Conservation (phyloP, 1,140 invertebrate genomes). For the Scylla paramamosain region DNA sequence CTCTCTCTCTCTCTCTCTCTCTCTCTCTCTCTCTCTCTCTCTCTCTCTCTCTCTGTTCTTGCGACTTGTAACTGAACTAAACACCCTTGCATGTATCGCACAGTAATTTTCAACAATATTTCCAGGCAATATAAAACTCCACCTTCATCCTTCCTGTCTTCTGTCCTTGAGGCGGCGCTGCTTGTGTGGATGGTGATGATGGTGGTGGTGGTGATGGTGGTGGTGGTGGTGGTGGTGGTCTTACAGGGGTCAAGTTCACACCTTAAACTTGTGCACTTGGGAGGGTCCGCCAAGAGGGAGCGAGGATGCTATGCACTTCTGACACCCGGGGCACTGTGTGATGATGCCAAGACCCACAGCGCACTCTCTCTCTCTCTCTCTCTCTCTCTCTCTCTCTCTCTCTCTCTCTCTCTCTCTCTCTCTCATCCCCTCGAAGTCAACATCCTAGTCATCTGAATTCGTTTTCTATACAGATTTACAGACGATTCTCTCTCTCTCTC, state of each 20-base stretch:
- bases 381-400: slow-evolving; percentile 2
- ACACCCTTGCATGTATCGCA: not conserved
- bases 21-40: slow-evolving; percentile 6
- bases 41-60: slow-evolving; percentile 33
- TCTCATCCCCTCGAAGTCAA: not conserved
- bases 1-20: slow-evolving; percentile 47
- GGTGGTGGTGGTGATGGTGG: not conserved
- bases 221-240: not conserved
- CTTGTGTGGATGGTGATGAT: not conserved
- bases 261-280: not conserved
- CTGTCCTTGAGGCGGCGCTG: not conserved
- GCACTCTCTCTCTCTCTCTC: not conserved
- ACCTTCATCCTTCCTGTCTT: not conserved
- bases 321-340: not conserved
- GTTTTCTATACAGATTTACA: not conserved
- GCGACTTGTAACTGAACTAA: not conserved
- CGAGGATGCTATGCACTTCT: not conserved
- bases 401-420: slow-evolving; percentile 35
- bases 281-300: not conserved
- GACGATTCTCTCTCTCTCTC: not conserved
- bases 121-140: not conserved
- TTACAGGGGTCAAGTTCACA: not conserved
- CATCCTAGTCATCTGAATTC: not conserved
- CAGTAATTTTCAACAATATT: not conserved
- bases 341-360: not conserved